Evolutionary conservation across 2,797 vertebrate genomes (phyloP), one percentile per base, ranked within the genome.

Genomic region (Sebastes vulpes): DNA sequence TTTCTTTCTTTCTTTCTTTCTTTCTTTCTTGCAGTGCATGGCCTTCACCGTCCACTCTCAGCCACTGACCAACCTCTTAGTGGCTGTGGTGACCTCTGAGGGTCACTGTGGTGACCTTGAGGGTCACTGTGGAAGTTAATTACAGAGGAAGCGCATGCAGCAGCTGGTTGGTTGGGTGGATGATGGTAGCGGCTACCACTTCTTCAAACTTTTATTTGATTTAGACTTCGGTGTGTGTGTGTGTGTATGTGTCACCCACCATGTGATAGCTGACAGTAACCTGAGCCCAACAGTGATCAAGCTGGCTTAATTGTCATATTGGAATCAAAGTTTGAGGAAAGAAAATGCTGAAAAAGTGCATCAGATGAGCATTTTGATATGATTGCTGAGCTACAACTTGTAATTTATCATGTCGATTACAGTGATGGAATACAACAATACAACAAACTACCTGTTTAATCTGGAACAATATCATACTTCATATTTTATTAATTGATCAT

Each of bases 71-170:
- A 59, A 53, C 65, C 42, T 80, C 65, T 81, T 76, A 72, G 82
- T 61, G 65, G 77, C 75, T 57, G 53, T 4, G 72, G 21, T 78
- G 75, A 91, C 82, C 81, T 77, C 9, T 35, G 32, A 35, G 4
- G 32, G 32, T 35, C 32, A 35, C 74, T 57, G 53, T 4, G 72
- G 21, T 78, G 75, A 91, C 82, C 81, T 77, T 70, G 10, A 63
- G 71, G 82, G 76, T 89, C 75, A 65, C 32, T 29, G 59, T 54
- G 80, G 48, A 69, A 84, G 78, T 77, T 88, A 92, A 92, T 86
- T 67, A 70, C 48, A 74, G 80, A 87, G 79, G 84, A 85, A 85
- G 82, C 70, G 82, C 84, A 86, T 85, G 90, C 50, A 82, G 67
- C 66, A 82, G 67, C 66, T 78, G 63, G 61, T 61, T 50, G 31